Percentiles rank a stretch among this genome's conserved stretches.
phyloP scores from a whole-genome alignment of 2,888 invertebrate species.

The Chymomyza caudatula region DNA sequence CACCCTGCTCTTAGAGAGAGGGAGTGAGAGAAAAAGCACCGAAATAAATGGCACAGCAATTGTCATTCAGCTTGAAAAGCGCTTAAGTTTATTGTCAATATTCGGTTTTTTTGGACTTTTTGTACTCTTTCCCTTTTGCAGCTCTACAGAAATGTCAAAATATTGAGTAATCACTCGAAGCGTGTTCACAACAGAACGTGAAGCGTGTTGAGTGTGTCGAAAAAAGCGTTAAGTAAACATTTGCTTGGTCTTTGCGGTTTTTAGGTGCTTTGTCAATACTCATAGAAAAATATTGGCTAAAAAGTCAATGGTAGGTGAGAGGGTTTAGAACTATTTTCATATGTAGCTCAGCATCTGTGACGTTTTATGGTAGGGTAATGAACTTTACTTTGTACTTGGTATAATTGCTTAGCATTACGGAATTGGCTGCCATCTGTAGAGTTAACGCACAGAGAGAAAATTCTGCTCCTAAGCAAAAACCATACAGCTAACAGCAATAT shows the following conservation, averaged over 20 bases:
- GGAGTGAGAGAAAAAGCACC: background rate
- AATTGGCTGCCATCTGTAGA: background rate
- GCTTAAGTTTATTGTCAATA: constrained; percentile 72
- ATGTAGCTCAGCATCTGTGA: constrained; percentile 28
- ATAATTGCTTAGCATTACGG: background rate
- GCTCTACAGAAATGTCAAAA: constrained; percentile 60
- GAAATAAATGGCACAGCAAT: constrained; percentile 66
- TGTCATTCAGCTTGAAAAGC: constrained; percentile 64
- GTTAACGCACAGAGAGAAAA: background rate
- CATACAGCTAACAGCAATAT: too few relatives aligned
- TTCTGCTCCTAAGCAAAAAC: background rate
- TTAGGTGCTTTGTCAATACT: constrained; percentile 41
- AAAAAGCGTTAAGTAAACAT: constrained; percentile 56
- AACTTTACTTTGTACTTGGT: constrained; percentile 7
- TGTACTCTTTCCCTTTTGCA: constrained; percentile 4
- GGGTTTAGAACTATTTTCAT: constrained; percentile 9
- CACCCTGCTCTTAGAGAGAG: background rate
- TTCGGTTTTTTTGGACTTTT: constrained; percentile 27
- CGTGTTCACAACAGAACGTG: constrained; percentile 37
- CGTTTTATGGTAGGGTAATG: constrained; percentile 4
- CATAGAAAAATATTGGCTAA: constrained; percentile 26
- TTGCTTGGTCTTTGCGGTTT: constrained; percentile 32
- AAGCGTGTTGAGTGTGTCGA: constrained; percentile 22
- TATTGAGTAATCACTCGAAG: constrained; percentile 65
- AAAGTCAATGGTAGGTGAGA: constrained; percentile 4